Conservation (phyloP, 2,797 vertebrate genomes). For the Sebastes baramenuke region DNA sequence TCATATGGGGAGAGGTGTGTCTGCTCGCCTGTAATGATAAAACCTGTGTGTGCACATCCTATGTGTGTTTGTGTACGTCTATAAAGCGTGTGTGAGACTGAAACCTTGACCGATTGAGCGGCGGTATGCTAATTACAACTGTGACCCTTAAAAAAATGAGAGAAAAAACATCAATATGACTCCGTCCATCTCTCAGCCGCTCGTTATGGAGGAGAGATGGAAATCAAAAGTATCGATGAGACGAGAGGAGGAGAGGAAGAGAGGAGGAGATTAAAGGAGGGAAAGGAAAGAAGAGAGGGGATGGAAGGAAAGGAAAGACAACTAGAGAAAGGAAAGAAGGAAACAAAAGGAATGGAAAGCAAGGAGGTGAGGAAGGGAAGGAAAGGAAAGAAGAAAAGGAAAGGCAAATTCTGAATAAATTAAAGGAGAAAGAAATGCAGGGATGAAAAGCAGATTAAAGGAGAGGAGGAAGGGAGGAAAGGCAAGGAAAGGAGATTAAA, state of each 20-base stretch:
- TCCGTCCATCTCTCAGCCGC: constrained; percentile 48
- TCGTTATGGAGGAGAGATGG: constrained; percentile 66
- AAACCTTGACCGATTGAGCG: constrained; percentile 60
- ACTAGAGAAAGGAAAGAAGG: too few relatives aligned
- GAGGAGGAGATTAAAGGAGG: not conserved
- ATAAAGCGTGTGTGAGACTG: not conserved
- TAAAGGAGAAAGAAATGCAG: not conserved
- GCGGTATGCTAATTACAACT: constrained; percentile 63
- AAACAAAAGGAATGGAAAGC: not conserved
- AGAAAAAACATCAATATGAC: constrained; percentile 58
- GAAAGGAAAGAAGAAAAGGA: not conserved
- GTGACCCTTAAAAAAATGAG: constrained; percentile 59
- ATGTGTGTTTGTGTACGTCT: not conserved
- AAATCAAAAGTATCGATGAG: constrained; percentile 78
- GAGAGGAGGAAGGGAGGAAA: not conserved
- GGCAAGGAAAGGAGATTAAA: not conserved
- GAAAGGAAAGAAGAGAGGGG: not conserved
- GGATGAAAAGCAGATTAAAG: not conserved
- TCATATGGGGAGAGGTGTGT: constrained; percentile 3
- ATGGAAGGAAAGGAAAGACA: not conserved
- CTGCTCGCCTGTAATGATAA: constrained; percentile 16
- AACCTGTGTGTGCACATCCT: not conserved
- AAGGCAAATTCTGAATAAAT: not conserved
- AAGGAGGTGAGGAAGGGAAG: not conserved
- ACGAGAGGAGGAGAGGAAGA: not conserved